Evolutionary conservation across 2,797 vertebrate species (phyloP).

Genomic region (Percopsis omiscomaycus): DNA sequence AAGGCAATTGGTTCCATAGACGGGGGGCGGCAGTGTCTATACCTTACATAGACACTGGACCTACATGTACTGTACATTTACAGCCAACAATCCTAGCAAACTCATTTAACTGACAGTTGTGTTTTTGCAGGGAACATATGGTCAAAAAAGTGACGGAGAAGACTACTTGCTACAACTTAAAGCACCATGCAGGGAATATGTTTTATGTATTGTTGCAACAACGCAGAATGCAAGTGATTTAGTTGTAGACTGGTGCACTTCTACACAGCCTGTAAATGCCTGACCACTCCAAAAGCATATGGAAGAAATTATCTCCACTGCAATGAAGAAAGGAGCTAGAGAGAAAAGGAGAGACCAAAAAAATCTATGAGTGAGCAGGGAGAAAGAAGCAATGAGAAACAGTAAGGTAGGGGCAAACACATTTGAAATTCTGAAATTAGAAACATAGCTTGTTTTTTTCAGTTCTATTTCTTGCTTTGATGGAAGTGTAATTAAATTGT

Average conservation of each 20-base stretch:
- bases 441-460: background rate
- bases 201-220: conserved; percentile 28
- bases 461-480: too few species aligned
- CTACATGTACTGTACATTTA: too few species aligned
- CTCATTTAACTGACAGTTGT: too few species aligned
- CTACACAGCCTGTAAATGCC: conserved; percentile 53
- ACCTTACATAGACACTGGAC: too few species aligned
- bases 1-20: too few species aligned
- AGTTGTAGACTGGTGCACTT: conserved; percentile 46
- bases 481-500: conserved; percentile 63
- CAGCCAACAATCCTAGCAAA: too few species aligned
- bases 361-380: conserved; percentile 16
- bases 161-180: too few species aligned
- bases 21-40: too few species aligned
- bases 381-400: conserved; percentile 11
- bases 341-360: conserved; percentile 27
- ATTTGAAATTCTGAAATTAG: conserved; percentile 22
- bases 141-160: too few species aligned
- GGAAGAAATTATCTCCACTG: conserved; percentile 69
- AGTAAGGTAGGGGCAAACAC: conserved; percentile 2
- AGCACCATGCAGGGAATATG: conserved; percentile 3
- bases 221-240: conserved; percentile 38
- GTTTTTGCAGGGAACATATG: too few species aligned
- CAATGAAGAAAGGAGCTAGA: conserved; percentile 22
- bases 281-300: conserved; percentile 65